Percentiles rank a stretch among this genome's conserved stretches.
These are phyloP conservation scores for Mustela nigripes DNA, from an alignment of 2,113 vertebrate species.

Conservation along the genomic window DNA sequence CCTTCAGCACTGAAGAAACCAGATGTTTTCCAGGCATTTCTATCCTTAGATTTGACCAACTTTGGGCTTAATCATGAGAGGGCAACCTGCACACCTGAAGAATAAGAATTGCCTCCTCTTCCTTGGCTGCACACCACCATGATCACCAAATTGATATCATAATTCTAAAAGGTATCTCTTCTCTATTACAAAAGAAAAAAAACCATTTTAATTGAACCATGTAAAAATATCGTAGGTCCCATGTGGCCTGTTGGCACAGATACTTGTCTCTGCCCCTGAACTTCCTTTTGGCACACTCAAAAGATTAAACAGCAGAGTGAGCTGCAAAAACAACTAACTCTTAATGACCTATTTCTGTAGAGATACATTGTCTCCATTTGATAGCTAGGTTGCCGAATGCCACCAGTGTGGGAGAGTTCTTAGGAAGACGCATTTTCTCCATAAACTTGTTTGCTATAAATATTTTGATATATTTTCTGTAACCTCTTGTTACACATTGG, in stretches of 20 bases:
- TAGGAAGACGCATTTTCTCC: background rate
- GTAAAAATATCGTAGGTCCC: background rate
- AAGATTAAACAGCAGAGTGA: background rate
- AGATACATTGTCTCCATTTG: conserved; percentile 16
- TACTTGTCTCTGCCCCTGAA: background rate
- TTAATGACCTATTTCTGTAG: background rate
- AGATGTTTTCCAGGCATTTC: background rate
- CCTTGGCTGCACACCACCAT: background rate
- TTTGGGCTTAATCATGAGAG: background rate
- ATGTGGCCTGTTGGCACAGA: background rate
- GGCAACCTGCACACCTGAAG: background rate
- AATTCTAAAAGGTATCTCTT: background rate
- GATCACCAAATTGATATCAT: background rate
- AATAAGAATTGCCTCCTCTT: background rate
- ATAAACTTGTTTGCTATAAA: background rate
- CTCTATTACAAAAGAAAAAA: background rate
- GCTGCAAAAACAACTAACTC: background rate
- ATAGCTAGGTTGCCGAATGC: background rate
- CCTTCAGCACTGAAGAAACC: background rate
- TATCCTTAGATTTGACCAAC: background rate
- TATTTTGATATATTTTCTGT: conserved; percentile 10
- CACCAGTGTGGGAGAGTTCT: background rate
- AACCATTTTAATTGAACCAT: background rate
- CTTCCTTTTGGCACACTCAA: background rate
- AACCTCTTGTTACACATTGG: background rate